Conservation (phyloP, 2,113 vertebrate genomes). For the Lanius ludovicianus region DNA sequence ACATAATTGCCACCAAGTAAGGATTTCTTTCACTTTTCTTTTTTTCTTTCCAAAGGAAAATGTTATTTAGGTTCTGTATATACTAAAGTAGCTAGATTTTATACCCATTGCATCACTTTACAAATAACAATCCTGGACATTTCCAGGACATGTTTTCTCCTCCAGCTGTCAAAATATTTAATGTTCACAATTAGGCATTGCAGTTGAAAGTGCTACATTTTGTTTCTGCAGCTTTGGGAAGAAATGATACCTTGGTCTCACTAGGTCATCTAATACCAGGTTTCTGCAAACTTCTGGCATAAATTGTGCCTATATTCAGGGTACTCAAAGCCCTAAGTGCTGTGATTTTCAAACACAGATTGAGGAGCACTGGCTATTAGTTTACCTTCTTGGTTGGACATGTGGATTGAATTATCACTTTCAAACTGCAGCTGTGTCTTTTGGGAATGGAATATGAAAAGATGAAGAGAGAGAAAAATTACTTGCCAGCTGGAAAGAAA, state of each 20-base stretch:
- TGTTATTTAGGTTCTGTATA: neutral
- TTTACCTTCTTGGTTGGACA: neutral
- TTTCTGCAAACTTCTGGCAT: neutral
- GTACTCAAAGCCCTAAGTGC: neutral
- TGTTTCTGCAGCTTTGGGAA: neutral
- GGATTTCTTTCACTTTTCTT: neutral
- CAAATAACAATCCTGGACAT: slow-evolving; percentile 33
- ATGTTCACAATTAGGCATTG: slow-evolving; percentile 34
- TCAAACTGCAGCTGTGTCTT: neutral
- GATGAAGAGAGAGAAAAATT: neutral
- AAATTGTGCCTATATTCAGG: neutral
- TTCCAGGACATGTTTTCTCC: slow-evolving; percentile 33
- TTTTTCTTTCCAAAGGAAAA: neutral
- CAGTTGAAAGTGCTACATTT: neutral
- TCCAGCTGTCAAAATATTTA: slow-evolving; percentile 50
- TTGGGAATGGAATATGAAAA: neutral
- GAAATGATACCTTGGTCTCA: neutral
- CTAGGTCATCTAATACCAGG: neutral
- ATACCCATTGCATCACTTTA: neutral
- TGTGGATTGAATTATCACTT: neutral
- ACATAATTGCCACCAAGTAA: neutral
- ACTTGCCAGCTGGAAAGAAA: neutral
- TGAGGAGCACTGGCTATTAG: neutral
- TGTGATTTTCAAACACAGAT: neutral
- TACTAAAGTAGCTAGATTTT: slow-evolving; percentile 10